Conservation (phyloP, 2,888 invertebrate genomes). For the Leucoma salicis region DNA sequence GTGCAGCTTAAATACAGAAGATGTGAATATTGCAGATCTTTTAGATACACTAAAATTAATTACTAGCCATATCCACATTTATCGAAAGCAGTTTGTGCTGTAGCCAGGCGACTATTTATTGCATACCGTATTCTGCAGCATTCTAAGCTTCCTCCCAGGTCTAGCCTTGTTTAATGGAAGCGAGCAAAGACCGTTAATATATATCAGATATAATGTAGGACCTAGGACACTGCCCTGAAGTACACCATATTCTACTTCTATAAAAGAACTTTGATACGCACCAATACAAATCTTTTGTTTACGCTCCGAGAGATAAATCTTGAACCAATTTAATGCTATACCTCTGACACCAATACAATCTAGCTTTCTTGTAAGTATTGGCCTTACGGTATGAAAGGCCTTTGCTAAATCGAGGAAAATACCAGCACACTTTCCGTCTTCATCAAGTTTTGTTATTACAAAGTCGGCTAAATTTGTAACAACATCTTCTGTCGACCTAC, state of each 20-base stretch:
- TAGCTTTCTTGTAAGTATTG: not conserved
- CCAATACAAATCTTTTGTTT: not conserved
- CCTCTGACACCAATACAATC: not conserved
- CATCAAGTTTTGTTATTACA: too few species aligned
- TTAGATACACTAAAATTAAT: not conserved
- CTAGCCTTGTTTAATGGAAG: not conserved
- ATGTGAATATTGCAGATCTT: not conserved
- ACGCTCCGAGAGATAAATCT: not conserved
- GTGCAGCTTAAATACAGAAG: not conserved
- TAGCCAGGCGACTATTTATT: not conserved
- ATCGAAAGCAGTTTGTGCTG: not conserved
- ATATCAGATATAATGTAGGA: not conserved
- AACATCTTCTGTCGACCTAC: too few species aligned
- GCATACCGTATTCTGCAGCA: not conserved
- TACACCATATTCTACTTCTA: not conserved
- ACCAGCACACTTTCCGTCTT: not conserved
- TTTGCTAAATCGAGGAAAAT: not conserved
- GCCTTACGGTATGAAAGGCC: not conserved
- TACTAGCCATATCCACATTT: not conserved
- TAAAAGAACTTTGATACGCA: not conserved
- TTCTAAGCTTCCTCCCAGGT: not conserved
- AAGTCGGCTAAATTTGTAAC: too few species aligned
- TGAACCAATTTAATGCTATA: not conserved
- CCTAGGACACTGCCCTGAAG: conserved; percentile 1
- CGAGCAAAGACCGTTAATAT: not conserved